Percentiles rank a stretch among this genome's conserved stretches.
phyloP scores from a whole-genome alignment of 1,140 invertebrate species.

The Telenomus remus region DNA sequence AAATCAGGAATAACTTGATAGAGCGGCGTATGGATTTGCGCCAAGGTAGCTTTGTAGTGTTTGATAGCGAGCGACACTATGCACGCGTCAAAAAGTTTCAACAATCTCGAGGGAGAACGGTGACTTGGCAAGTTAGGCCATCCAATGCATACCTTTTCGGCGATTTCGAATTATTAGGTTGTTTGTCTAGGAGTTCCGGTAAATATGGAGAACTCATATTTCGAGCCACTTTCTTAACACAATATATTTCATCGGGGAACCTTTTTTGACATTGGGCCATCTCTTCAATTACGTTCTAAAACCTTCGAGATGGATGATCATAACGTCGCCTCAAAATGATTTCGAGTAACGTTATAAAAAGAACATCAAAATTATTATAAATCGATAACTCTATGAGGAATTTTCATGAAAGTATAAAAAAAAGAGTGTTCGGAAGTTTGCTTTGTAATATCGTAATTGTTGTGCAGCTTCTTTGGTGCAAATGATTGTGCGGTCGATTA shows the following conservation, averaged over 20 bases:
- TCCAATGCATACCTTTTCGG: slow-evolving; percentile 5
- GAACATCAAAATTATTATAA: too few relatives aligned
- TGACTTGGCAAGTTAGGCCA: slow-evolving; percentile 7
- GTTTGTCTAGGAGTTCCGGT: slow-evolving; percentile 6
- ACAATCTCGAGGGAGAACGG: slow-evolving; percentile 12
- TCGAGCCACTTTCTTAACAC: too few relatives aligned
- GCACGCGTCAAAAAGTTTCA: slow-evolving; percentile 29
- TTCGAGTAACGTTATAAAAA: too few relatives aligned
- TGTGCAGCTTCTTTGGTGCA: neutral
- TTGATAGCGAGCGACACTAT: slow-evolving; percentile 17
- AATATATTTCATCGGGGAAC: too few relatives aligned
- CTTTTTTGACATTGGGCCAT: too few relatives aligned
- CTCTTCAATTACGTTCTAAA: too few relatives aligned
- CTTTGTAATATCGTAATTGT: slow-evolving; percentile 8
- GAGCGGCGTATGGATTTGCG: slow-evolving; percentile 27
- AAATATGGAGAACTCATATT: too few relatives aligned
- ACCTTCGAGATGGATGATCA: too few relatives aligned
- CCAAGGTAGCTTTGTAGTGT: slow-evolving; percentile 9
- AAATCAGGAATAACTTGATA: slow-evolving; percentile 46
- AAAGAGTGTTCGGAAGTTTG: neutral
- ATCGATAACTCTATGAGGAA: too few relatives aligned
- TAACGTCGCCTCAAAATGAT: too few relatives aligned
- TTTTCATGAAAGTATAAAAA: neutral
- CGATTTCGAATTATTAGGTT: slow-evolving; percentile 22
- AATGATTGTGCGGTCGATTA: slow-evolving; percentile 13